Evolutionary conservation across 2,113 vertebrate species (phyloP), one percentile per base, ranked within the genome.

Genomic region (Ctenodactylus gundi): DNA sequence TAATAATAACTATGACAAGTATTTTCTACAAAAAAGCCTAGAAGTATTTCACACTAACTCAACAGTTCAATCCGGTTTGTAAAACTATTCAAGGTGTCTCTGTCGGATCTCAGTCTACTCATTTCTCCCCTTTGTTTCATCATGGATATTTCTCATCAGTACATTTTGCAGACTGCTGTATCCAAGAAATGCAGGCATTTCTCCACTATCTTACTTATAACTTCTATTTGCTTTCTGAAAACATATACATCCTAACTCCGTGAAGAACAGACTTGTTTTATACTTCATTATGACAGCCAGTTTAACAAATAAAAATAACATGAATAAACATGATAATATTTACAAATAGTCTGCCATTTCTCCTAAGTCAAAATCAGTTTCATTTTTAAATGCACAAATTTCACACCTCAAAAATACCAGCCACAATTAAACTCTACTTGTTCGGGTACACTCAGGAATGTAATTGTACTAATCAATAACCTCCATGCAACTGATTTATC

Each of bases 301-400:
- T 64, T 58, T 90, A 36, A 4, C 65, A 89, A 53, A 84, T 84
- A 81, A 87, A 94, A 95, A 57, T 41, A 72, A 73, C 25, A 64
- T 36, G 44, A 55, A 89, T 58, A 23, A 77, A 1, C 15, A 90
- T 8, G 36, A 70, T 49, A 39, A 23, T 21, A 27, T 73, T 67
- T 77, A 64, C n/a, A n/a, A n/a, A n/a, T n/a, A 9, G 21, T 12
- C 51, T 72, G 39, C 25, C 5, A 89, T 78, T 10, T 36, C 4
- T 20, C 3, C 21, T 75, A 86, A 41, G 17, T 67, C 68, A 64
- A 95, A 75, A 85, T 20, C 25, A 15, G 81, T 41, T 82, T 27
- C 20, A 53, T 39, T 94, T n/a, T 85, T 72, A 82, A 72, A 14
- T 64, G 57, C 7, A 44, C 29, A 62, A 34, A 85, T 62, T 83